These are phyloP conservation scores for Genyomyrus donnyi DNA, from an alignment of 2,113 vertebrate genomes.

Conservation along the genomic window DNA sequence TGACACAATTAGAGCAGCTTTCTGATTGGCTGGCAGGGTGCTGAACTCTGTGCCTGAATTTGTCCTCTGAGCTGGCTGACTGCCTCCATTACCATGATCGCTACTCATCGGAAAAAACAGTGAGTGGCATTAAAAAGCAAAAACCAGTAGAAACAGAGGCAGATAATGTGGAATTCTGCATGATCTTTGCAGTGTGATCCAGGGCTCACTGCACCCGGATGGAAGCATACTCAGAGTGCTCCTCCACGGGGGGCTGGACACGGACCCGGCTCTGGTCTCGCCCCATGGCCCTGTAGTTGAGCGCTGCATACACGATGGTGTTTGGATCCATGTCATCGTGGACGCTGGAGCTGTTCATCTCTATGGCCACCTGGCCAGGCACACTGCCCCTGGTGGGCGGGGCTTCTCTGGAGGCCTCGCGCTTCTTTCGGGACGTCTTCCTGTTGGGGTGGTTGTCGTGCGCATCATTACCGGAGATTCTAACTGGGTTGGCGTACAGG, in stretches of 20 bases:
- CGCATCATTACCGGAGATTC: neutral
- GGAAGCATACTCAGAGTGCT: slow-evolving; percentile 18
- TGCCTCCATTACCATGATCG: neutral
- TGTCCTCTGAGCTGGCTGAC: neutral
- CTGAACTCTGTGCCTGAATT: neutral
- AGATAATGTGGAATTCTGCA: neutral
- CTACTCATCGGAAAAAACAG: neutral
- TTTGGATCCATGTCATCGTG: neutral
- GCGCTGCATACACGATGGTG: slow-evolving; percentile 15
- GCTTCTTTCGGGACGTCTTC: neutral
- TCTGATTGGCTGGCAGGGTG: neutral
- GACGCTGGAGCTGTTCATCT: neutral
- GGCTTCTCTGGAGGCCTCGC: neutral
- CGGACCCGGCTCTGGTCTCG: neutral
- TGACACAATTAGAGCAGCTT: neutral
- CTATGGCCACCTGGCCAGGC: neutral
- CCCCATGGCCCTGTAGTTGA: slow-evolving; percentile 2
- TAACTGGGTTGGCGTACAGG: neutral
- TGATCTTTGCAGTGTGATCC: neutral
- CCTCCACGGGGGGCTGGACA: neutral
- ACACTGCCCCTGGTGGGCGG: neutral
- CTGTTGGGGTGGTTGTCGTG: neutral
- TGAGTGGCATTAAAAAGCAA: neutral
- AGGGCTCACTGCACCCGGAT: slow-evolving; percentile 1
- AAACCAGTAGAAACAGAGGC: neutral